phyloP scores from a whole-genome alignment of 2,113 vertebrate species.

The Chunga burmeisteri region DNA sequence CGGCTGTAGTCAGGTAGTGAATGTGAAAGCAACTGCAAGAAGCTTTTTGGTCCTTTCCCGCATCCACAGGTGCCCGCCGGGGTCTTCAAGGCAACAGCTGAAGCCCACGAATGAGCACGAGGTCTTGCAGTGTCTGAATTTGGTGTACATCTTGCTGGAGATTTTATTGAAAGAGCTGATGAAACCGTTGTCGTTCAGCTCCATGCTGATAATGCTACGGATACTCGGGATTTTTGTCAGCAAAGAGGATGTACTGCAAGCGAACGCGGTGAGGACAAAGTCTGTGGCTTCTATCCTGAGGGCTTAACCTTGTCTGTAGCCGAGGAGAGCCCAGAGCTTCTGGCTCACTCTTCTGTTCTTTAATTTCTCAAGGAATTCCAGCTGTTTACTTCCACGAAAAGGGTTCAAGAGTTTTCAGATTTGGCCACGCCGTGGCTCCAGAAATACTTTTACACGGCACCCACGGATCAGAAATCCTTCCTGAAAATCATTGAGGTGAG shows the following conservation, averaged over 20 bases:
- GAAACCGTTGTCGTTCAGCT: rapidly evolving
- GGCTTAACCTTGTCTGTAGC: neutral
- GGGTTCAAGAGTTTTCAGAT: rapidly evolving
- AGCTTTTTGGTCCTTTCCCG: neutral
- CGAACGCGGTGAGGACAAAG: neutral
- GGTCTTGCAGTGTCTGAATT: neutral
- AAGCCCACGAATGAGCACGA: rapidly evolving
- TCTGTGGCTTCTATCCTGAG: no score
- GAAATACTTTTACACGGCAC: neutral
- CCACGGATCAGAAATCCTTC: neutral
- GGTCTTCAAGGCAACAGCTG: neutral
- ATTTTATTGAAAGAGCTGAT: rapidly evolving
- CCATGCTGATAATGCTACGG: neutral
- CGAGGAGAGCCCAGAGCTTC: neutral
- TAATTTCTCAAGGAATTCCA: neutral
- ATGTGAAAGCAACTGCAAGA: neutral
- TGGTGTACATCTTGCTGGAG: neutral
- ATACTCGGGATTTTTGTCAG: neutral
- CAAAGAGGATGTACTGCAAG: neutral
- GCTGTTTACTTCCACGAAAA: neutral
- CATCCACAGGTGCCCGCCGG: neutral
- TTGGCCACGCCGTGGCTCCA: neutral
- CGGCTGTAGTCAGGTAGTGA: neutral
- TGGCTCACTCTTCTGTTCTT: neutral
- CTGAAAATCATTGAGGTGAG: neutral